These are phyloP conservation scores for Trichogramma pretiosum DNA, from an alignment of 1,140 invertebrate species.

Conservation along the genomic window DNA sequence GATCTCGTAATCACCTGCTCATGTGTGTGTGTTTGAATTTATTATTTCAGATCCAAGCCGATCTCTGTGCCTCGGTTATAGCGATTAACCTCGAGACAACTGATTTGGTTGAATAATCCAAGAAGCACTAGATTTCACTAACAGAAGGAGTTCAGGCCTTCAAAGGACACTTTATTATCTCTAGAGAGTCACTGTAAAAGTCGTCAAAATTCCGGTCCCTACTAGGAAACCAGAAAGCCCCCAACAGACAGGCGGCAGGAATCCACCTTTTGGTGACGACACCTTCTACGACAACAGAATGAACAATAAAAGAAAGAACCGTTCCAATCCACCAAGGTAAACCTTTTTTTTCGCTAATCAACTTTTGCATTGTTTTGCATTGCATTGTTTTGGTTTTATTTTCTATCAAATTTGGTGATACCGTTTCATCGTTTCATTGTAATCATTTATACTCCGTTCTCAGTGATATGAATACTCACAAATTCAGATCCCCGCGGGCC, in stretches of 20 bases:
- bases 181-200: slow-evolving; percentile 33
- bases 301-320: slow-evolving; percentile 46
- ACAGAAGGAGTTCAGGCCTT: no score
- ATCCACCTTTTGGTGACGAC: slow-evolving; percentile 36
- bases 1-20: no score
- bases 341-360: neutral
- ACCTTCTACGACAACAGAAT: slow-evolving; percentile 43
- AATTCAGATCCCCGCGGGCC: slow-evolving; percentile 57
- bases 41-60: no score
- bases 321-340: slow-evolving; percentile 43
- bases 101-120: no score
- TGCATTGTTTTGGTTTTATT: neutral
- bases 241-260: slow-evolving; percentile 46
- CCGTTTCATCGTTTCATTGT: no score
- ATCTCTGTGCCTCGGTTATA: no score
- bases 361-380: neutral
- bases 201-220: slow-evolving; percentile 53
- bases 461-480: no score
- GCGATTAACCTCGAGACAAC: no score
- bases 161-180: slow-evolving; percentile 13
- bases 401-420: neutral
- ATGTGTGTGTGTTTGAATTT: no score
- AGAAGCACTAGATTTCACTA: no score
- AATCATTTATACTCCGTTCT: no score
- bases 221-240: slow-evolving; percentile 49